A percentile compares a stretch with the other conserved stretches of the same genome.
Evolutionary conservation across 2,888 invertebrate genomes (phyloP).

Genomic region (Lasioglossum oenotherae): DNA sequence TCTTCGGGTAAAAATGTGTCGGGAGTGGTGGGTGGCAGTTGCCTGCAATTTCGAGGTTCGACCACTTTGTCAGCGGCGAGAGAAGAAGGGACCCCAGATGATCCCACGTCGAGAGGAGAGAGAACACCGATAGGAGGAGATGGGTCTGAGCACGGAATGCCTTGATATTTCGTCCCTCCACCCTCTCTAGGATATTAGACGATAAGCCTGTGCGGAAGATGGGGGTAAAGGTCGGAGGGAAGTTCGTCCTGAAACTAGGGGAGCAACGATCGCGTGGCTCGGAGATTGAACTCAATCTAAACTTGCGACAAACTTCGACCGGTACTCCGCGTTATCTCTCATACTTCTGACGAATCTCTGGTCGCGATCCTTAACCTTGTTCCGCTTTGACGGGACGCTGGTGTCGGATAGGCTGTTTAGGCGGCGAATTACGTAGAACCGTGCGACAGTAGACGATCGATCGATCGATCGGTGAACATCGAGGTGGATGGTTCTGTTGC

Average conservation of each 20-base stretch:
- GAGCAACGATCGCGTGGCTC: constrained; percentile 41
- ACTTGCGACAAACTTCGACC: constrained; percentile 76
- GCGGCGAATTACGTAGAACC: constrained; percentile 25
- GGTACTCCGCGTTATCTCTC: constrained; percentile 71
- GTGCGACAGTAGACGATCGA: background rate
- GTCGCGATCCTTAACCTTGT: constrained; percentile 66
- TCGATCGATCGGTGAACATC: background rate
- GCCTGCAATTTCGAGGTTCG: constrained; percentile 49
- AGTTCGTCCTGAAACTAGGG: constrained; percentile 36
- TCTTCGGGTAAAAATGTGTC: constrained; percentile 36
- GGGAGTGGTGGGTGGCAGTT: constrained; percentile 11
- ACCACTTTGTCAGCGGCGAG: constrained; percentile 56
- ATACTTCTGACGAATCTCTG: constrained; percentile 71
- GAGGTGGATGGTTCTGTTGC: background rate
- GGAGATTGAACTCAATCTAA: constrained; percentile 80
- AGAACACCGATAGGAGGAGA: constrained; percentile 11
- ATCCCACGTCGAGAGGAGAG: background rate
- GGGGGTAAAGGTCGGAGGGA: constrained; percentile 26
- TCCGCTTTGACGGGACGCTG: constrained; percentile 38
- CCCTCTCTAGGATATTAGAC: constrained; percentile 71
- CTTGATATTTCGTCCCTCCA: constrained; percentile 61
- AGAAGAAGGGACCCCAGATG: background rate
- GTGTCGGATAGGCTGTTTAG: constrained; percentile 34
- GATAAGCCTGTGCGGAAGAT: constrained; percentile 66
- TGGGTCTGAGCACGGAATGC: constrained; percentile 57